Evolutionary conservation across 2,888 invertebrate genomes (phyloP).

Genomic region (Herminia tarsipennalis): DNA sequence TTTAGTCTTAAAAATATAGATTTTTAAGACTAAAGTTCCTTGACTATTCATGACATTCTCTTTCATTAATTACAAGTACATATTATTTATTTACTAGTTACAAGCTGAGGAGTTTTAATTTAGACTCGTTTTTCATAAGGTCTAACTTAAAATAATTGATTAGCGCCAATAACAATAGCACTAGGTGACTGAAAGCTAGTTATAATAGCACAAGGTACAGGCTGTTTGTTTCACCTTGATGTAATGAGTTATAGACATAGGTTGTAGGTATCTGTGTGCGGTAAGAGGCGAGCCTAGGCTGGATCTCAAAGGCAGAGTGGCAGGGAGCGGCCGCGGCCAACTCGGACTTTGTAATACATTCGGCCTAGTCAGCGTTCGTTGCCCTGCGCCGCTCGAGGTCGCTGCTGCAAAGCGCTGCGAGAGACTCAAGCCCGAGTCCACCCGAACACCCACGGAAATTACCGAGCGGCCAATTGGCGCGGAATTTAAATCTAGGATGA

Average conservation of each 20-base stretch:
- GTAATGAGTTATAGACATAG: constrained; percentile 71
- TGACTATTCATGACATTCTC: not conserved
- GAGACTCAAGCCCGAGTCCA: constrained; percentile 48
- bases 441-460: constrained; percentile 69
- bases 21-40: too few species aligned
- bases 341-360: constrained; percentile 84
- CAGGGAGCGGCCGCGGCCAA: constrained; percentile 79
- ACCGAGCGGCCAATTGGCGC: constrained; percentile 56
- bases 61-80: too few species aligned
- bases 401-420: constrained; percentile 45
- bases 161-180: constrained; percentile 26
- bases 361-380: constrained; percentile 85
- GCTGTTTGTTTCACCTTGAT: constrained; percentile 76
- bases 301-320: constrained; percentile 80
- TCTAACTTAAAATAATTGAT: constrained; percentile 13
- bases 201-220: constrained; percentile 48
- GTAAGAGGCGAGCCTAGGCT: constrained; percentile 81
- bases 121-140: not conserved
- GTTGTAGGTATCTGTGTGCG: constrained; percentile 66
- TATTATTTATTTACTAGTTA: too few species aligned
- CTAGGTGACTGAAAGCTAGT: constrained; percentile 28
- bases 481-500: constrained; percentile 48
- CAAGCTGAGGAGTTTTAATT: not conserved
- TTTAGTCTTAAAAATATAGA: too few species aligned
- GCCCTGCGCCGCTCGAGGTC: constrained; percentile 78